Conservation (phyloP, 2,888 invertebrate species). For the Polylopha cassiicola region DNA sequence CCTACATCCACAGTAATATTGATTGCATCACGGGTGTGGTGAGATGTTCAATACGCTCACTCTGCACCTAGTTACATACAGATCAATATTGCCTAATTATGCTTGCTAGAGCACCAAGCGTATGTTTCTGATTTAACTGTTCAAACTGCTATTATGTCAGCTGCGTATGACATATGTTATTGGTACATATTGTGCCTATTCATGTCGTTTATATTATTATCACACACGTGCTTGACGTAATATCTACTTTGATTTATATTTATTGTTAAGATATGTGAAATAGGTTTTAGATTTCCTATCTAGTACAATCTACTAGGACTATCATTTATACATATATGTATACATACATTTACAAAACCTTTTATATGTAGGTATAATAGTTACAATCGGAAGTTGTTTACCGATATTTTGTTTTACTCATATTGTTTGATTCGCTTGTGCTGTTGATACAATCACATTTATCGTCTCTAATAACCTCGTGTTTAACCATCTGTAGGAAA, state of each 20-base stretch:
- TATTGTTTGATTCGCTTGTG: constrained; percentile 14
- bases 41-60: constrained; percentile 44
- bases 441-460: constrained; percentile 18
- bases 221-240: constrained; percentile 25
- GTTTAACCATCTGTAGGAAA: constrained; percentile 9
- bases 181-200: constrained; percentile 3
- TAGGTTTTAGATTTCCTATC: constrained; percentile 27
- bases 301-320: constrained; percentile 22
- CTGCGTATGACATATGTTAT: too few relatives aligned
- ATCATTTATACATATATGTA: neutral
- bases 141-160: too few relatives aligned
- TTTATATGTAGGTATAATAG: constrained; percentile 20
- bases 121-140: constrained; percentile 18
- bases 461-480: constrained; percentile 20
- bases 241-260: constrained; percentile 16
- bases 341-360: constrained; percentile 17
- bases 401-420: constrained; percentile 12
- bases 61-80: constrained; percentile 33
- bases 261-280: constrained; percentile 17
- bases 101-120: constrained; percentile 14
- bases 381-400: constrained; percentile 8
- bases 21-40: constrained; percentile 64
- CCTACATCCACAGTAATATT: constrained; percentile 66
- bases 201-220: constrained; percentile 28
- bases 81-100: constrained; percentile 64